Conservation (phyloP, 2,797 vertebrate genomes). For the Trachurus trachurus region DNA sequence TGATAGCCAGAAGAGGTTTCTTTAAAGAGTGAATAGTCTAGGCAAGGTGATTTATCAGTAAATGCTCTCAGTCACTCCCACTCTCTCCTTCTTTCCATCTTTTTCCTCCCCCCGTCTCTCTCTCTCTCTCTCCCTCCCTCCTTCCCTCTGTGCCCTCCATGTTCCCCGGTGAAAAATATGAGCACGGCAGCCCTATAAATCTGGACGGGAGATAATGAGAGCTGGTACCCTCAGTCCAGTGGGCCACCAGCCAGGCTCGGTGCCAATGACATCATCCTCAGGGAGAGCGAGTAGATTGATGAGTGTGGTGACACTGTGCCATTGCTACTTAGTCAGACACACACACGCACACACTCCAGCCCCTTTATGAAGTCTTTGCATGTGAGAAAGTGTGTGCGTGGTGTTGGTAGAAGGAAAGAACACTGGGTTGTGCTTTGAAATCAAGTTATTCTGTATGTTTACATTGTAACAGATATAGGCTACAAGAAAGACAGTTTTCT, state of each 20-base stretch:
- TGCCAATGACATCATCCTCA: constrained; percentile 79
- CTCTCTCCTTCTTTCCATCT: constrained; percentile 55
- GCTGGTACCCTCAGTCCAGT: constrained; percentile 67
- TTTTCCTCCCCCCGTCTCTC: neutral
- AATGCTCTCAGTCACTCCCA: constrained; percentile 52
- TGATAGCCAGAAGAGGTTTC: constrained; percentile 74
- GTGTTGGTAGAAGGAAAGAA: neutral
- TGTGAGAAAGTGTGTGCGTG: constrained; percentile 2
- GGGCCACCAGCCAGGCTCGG: constrained; percentile 67
- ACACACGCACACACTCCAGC: constrained; percentile 14
- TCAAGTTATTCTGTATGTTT: constrained; percentile 1
- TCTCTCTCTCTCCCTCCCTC: neutral
- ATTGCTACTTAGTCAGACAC: constrained; percentile 46
- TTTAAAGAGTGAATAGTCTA: constrained; percentile 70
- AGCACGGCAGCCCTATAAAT: constrained; percentile 72
- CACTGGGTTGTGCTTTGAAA: neutral
- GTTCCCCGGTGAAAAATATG: constrained; percentile 75
- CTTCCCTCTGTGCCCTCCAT: constrained; percentile 37
- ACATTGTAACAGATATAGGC: neutral
- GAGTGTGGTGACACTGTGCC: constrained; percentile 55
- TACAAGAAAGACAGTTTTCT: no score
- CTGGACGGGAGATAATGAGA: constrained; percentile 77
- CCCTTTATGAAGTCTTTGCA: constrained; percentile 7
- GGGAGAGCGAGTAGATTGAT: constrained; percentile 71
- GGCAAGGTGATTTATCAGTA: constrained; percentile 63